Evolutionary conservation across 2,113 vertebrate species (phyloP), one percentile per base, ranked within the genome.

Genomic region (Canis aureus): DNA sequence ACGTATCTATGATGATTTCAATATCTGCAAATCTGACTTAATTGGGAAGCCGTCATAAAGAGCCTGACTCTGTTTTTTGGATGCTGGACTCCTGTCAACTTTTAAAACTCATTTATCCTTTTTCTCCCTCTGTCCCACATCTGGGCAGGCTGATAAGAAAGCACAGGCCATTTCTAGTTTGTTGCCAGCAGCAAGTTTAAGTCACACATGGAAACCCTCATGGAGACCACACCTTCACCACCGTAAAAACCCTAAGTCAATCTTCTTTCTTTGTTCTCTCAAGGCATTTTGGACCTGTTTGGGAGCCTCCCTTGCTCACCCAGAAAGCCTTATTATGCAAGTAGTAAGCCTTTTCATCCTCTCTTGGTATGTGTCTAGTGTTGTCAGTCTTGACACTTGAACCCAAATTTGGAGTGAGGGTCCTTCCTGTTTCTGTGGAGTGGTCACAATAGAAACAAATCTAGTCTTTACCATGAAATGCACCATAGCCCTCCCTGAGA

Each of bases 311-410:
- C 7, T 16, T 2, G 3, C 64, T 57, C 0, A 25, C 11, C 32
- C 15, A 38, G 38, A 49, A 27, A 81, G n/a, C 15, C 73, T 78
- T 64, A 22, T 8, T 29, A 6, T 25, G 29, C 9, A 0, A 32
- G 20, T 3, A 11, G 29, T 0, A 2, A 20, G 29, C 15, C 32
- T 69, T 10, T n/a, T 38, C 16, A 11, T 11, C 9, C 12, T 13
- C 2, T 25, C 5, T 5, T 60, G 1, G 3, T 7, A 1, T n/a
- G 38, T 19, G 5, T 20, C 8, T 29, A 0, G n/a, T 15, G 11
- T 32, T 19, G 2, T 17, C n/a, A 1, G 57, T 11, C 66, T 60
- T 55, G 16, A 55, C 27, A 8, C 8, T 57, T 32, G 49, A 91
- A 16, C 32, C 27, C 55, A 35, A 19, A 25, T 53, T 60, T 69